Evolutionary conservation across 2,797 vertebrate genomes (phyloP).

Genomic region (Eupleurogrammus muticus): DNA sequence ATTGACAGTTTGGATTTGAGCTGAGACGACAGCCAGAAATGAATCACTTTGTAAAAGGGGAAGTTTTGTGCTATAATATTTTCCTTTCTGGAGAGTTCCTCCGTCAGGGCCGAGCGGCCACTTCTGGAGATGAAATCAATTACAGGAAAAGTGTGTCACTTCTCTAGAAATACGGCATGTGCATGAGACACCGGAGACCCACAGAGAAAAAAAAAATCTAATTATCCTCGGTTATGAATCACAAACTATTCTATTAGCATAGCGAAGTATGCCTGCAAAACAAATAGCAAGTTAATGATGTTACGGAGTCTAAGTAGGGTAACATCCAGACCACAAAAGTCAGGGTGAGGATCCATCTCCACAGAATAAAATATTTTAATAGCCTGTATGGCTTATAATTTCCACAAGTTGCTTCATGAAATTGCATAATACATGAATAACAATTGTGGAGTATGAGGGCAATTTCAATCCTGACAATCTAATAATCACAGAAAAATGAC

Average conservation of each 20-base stretch:
- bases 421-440: constrained; percentile 16
- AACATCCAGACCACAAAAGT: constrained; percentile 18
- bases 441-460: constrained; percentile 8
- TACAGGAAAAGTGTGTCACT: constrained; percentile 48
- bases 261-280: constrained; percentile 21
- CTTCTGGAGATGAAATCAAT: constrained; percentile 53
- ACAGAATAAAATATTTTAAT: constrained; percentile 24
- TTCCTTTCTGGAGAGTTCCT: constrained; percentile 43
- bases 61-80: constrained; percentile 48
- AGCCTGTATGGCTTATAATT: constrained; percentile 14
- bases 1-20: constrained; percentile 58
- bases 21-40: constrained; percentile 51
- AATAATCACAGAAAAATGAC: constrained; percentile 19
- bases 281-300: constrained; percentile 27
- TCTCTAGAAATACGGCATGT: constrained; percentile 47
- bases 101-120: constrained; percentile 37
- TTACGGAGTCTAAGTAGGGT: neutral
- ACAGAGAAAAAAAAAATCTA: neutral
- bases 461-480: constrained; percentile 13
- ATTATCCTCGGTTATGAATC: constrained; percentile 30
- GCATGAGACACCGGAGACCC: constrained; percentile 12
- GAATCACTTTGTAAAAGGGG: constrained; percentile 50
- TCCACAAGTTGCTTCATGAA: constrained; percentile 21
- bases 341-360: neutral
- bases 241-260: neutral